Conservation (phyloP, 92 coral and sea anemone genomes). For the Siderastrea radians region DNA sequence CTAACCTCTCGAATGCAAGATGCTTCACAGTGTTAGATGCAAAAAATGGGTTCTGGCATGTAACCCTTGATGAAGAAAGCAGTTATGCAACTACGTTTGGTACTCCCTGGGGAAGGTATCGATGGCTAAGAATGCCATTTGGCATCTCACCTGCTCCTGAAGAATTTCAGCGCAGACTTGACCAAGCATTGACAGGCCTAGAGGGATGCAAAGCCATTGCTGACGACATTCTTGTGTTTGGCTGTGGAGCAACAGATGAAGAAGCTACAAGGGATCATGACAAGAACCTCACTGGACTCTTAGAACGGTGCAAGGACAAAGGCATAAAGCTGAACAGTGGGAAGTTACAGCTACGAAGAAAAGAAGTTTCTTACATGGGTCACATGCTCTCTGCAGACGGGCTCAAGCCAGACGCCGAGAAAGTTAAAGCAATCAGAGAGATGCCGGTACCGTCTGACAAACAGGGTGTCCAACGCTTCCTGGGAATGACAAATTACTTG, state of each 20-base stretch:
- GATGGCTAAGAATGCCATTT: conserved; percentile 79
- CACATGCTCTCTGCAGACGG: conserved; percentile 47
- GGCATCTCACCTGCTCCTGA: conserved; percentile 75
- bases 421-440: conserved; percentile 14
- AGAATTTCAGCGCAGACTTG: conserved; percentile 78
- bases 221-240: conserved; percentile 77
- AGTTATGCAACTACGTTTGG: conserved; percentile 74
- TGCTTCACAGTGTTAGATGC: conserved; percentile 77
- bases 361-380: conserved; percentile 66
- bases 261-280: conserved; percentile 62
- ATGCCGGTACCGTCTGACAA: too few species aligned
- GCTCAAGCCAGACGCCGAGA: conserved; percentile 50
- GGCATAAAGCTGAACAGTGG: conserved; percentile 60
- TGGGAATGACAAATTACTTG: not conserved
- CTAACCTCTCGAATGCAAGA: conserved; percentile 68
- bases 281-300: conserved; percentile 52
- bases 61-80: conserved; percentile 68
- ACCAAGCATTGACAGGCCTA: conserved; percentile 61
- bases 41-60: conserved; percentile 79
- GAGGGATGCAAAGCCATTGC: conserved; percentile 76
- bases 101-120: conserved; percentile 67
- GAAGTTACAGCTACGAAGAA: conserved; percentile 51
- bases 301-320: not conserved
- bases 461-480: too few species aligned
- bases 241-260: conserved; percentile 56